Evolutionary conservation across 1,140 invertebrate species (phyloP), one percentile per base, ranked within the genome.

Genomic region (Drosophila kikkawai): DNA sequence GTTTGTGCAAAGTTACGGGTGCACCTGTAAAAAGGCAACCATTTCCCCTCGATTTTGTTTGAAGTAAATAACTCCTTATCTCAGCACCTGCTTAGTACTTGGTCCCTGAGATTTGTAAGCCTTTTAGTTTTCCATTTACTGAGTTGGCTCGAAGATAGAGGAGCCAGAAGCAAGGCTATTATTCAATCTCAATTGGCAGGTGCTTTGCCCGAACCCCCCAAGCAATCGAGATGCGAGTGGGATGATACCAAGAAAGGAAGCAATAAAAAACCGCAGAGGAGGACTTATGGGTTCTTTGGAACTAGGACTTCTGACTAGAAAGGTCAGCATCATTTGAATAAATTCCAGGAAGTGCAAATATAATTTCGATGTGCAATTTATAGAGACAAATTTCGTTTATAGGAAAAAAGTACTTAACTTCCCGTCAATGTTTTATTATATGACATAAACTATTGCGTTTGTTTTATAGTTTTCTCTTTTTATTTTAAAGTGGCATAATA

Each of bases 121-220:
- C 66, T 50, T 73, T 73, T 59, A 58, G 55, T 71, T 71, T 48
- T 36, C 32, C 19, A 45, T 69, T 42, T 73, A 41, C 29, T 13
- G 1, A 19, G 15, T 32, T 48, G 13, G 19, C 42, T n/a, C 29
- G 26, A 36, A 58, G 41, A 19, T 53, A 34, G 53, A 26, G 36
- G 19, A 73, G 50, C 42, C 26, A 47, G 42, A 13, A 17, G 44
- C 26, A 41, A 42, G 37, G 32, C 67, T 60, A 71, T 71, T 71
- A 70, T 51, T 71, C 50, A 70, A 47, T 70, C 36, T 22, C 51
- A 19, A 73, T 44, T 60, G 67, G 44, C 67, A 73, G 68, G 45
- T 74, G 68, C 45, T 22, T 60, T 6, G 29, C 22, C n/a, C 0
- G 36, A 29, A 4, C 48, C 48, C 48, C n/a, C 32, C 12, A 51